Evolutionary conservation across 2,888 invertebrate species (phyloP), one percentile per base, ranked within the genome.

Genomic region (Oligia fasciuncula): DNA sequence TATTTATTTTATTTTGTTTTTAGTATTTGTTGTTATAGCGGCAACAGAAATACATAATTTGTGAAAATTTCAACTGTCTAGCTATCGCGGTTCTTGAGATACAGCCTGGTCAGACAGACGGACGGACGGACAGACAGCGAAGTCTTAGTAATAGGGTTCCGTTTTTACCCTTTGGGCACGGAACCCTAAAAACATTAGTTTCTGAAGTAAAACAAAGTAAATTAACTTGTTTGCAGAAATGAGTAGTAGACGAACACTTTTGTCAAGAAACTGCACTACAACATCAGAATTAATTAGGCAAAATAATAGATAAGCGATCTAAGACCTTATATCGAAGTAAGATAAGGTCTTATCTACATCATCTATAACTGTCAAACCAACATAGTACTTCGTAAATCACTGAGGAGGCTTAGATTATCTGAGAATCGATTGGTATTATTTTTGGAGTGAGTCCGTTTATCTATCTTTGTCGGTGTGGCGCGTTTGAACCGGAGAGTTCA

Each of bases 381-480:
- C 29, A 70, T 29, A 65, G 3, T n/a, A 40, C 4, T 66, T 68
- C 40, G 73, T 87, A 62, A 85, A 87, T 80, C 73, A 76, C 60
- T 29, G n/a, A n/a, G 0, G 5, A 43, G 54, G 67, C 73, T 66
- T 65, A 29, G 43, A 80, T 81, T 73, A 80, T 78, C 71, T 78
- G 63, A 11, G 70, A 81, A 83, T 83, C 82, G 80, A 85, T 86
- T 84, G 72, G 70, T 69, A 80, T 83, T 89, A 86, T 86, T 84
- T 85, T 76, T 76, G 70, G 63, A 81, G 57, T 57, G 65, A 29
- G 54, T 35, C 71, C 71, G 66, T 80, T 71, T 76, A 76, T 77
- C 86, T 81, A 63, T 80, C 69, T 87, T 60, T 76, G 74, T 70
- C 43, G 23, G 35, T 11, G 71, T 62, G 75, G 43, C 2, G 11